Evolutionary conservation across 1,140 invertebrate genomes (phyloP), one percentile per base, ranked within the genome.

Genomic region (Drosophila funebris): DNA sequence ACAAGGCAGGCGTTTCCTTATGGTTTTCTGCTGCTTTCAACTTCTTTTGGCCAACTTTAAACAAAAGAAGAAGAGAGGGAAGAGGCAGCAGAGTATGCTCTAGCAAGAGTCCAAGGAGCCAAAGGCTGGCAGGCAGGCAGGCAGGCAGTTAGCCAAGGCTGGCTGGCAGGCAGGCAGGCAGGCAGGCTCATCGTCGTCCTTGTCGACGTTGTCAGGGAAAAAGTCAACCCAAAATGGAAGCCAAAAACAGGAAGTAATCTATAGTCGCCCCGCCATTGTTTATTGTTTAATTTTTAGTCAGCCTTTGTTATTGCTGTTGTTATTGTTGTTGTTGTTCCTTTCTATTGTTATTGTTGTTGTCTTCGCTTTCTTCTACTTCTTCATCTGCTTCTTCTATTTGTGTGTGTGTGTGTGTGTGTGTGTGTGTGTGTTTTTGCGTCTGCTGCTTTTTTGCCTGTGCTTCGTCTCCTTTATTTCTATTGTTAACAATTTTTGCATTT

Each of bases 401-500:
- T 20, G 39, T 16, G 7, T 43, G 31, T 64, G 64, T 58, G 66
- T 77, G 77, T 61, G 73, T 73, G 77, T 60, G 60, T 66, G 61
- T 68, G 52, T 36, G n/a, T n/a, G n/a, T n/a, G n/a, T n/a, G n/a
- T 73, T 56, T 71, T 67, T 39, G 46, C 63, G 50, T 46, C 36
- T 41, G 33, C 62, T 60, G 64, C 64, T n/a, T 73, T 56, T 71
- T 67, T 39, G 46, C 63, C 36, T 41, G 33, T 60, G 64, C 64
- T 61, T 61, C 64, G 16, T 33, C 53, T 48, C 56, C 46, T 71
- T 84, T 80, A 80, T 85, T 87, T 83, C 83, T 79, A 87, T 87
- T 87, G 83, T 87, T 87, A 87, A 87, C 84, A 89, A 87, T 88
- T 88, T 87, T 87, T 88, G 83, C 83, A 87, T 87, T 83, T 75